Conservation (phyloP, 2,113 vertebrate species). For the Gila orcuttii region DNA sequence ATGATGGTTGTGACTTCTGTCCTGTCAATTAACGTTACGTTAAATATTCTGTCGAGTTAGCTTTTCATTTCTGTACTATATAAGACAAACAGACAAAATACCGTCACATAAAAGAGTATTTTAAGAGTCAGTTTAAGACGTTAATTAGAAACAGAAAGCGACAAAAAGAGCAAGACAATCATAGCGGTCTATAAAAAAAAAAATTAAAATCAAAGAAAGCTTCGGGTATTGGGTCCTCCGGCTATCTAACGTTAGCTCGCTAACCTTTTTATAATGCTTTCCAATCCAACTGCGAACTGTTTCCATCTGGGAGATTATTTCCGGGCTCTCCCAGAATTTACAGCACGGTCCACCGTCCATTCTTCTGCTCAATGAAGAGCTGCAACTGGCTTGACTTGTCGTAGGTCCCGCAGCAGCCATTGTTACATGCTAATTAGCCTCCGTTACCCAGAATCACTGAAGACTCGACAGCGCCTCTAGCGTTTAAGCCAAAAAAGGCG, state of each 20-base stretch:
- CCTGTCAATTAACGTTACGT: background rate
- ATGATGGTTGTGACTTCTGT: background rate
- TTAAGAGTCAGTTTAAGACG: background rate
- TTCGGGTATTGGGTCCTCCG: background rate
- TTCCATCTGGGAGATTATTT: conserved; percentile 87
- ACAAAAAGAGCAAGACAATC: too few relatives aligned
- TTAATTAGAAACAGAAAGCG: background rate
- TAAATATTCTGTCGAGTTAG: background rate
- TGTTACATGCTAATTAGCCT: conserved; percentile 54
- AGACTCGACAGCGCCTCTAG: conserved; percentile 23
- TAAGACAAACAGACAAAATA: background rate
- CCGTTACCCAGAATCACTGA: conserved; percentile 1
- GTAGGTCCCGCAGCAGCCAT: conserved; percentile 65
- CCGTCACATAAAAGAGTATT: background rate
- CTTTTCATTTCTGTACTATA: background rate
- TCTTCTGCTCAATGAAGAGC: conserved; percentile 69
- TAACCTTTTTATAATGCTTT: conserved; percentile 94
- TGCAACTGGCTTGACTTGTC: conserved; percentile 62
- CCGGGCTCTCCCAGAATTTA: conserved; percentile 88
- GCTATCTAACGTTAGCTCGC: conserved; percentile 48
- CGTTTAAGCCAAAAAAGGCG: conserved; percentile 6
- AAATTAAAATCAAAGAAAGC: background rate
- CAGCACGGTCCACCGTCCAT: conserved; percentile 86
- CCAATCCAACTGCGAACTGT: conserved; percentile 86
- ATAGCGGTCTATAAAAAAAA: background rate